Conservation (phyloP, 2,888 invertebrate genomes). For the Cyrtodaria siliqua region DNA sequence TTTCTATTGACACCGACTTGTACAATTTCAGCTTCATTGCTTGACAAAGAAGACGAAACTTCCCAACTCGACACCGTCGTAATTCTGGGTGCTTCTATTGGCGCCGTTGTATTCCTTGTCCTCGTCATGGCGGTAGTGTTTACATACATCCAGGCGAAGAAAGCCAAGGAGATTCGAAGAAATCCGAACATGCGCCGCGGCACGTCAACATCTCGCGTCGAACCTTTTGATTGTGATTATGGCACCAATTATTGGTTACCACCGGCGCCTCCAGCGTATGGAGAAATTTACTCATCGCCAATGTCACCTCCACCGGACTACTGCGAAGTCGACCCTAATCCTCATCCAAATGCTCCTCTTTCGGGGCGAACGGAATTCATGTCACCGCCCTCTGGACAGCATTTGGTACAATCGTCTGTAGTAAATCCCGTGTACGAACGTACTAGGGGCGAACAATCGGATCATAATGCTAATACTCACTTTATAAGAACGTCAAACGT, state of each 20-base stretch:
- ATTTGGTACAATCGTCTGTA: not conserved
- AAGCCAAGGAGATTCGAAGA: conserved; percentile 38
- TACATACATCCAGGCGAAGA: conserved; percentile 42
- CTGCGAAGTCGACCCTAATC: conserved; percentile 49
- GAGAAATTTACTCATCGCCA: conserved; percentile 39
- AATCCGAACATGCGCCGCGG: conserved; percentile 3
- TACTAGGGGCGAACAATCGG: not conserved
- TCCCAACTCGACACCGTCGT: conserved; percentile 15
- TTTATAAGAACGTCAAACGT: conserved; percentile 13
- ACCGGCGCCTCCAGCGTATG: conserved; percentile 54
- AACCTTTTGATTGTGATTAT: conserved; percentile 23
- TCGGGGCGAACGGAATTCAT: conserved; percentile 19
- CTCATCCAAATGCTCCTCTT: not conserved
- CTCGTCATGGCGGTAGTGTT: conserved; percentile 30
- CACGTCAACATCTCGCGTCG: not conserved
- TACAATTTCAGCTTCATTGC: conserved; percentile 34
- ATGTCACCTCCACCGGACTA: conserved; percentile 54
- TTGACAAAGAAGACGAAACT: conserved; percentile 32
- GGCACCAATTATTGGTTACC: conserved; percentile 16
- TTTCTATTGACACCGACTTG: not conserved
- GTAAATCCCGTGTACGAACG: not conserved
- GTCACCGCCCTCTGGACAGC: not conserved
- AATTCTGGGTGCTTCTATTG: conserved; percentile 26
- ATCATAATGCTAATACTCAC: conserved; percentile 37
- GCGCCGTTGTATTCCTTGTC: conserved; percentile 32